Evolutionary conservation across 2,888 invertebrate genomes (phyloP).

Genomic region (Stenichneumon culpator): DNA sequence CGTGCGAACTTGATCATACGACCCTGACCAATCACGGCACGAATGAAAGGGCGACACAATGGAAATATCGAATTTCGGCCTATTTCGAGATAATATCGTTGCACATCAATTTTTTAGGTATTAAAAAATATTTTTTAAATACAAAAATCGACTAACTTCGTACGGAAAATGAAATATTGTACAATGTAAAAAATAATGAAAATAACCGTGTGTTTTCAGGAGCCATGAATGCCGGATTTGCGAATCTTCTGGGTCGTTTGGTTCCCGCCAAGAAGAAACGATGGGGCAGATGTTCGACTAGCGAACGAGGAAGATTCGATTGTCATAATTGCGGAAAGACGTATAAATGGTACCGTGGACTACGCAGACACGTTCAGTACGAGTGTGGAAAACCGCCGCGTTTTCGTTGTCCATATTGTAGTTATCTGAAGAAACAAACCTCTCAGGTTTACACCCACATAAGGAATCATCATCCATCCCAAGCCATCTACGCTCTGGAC

Average conservation of each 20-base stretch:
- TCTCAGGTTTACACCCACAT: constrained; percentile 79
- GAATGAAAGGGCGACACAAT: too few relatives aligned
- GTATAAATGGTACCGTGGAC: constrained; percentile 57
- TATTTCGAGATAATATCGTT: neutral
- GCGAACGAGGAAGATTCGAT: neutral
- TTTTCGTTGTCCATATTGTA: constrained; percentile 81
- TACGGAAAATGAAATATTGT: neutral
- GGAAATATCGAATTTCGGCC: too few relatives aligned
- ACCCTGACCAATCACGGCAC: too few relatives aligned
- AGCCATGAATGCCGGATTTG: constrained; percentile 16
- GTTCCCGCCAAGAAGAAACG: constrained; percentile 34
- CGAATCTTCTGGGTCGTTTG: constrained; percentile 18
- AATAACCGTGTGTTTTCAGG: constrained; percentile 43
- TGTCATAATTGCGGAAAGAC: constrained; percentile 56
- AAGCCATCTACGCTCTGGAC: constrained; percentile 75
- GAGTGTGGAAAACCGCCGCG: constrained; percentile 80
- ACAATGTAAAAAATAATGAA: constrained; percentile 8
- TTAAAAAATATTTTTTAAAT: neutral
- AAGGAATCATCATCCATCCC: constrained; percentile 73
- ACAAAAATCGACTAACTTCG: neutral
- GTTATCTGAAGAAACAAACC: constrained; percentile 76
- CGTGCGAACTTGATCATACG: neutral
- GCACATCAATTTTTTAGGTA: neutral
- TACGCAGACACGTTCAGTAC: constrained; percentile 72
- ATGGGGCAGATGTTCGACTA: neutral